Base-by-base conservation (phyloP, 2,113 vertebrate genomes). In the Ivindomyrus marchei region DNA sequence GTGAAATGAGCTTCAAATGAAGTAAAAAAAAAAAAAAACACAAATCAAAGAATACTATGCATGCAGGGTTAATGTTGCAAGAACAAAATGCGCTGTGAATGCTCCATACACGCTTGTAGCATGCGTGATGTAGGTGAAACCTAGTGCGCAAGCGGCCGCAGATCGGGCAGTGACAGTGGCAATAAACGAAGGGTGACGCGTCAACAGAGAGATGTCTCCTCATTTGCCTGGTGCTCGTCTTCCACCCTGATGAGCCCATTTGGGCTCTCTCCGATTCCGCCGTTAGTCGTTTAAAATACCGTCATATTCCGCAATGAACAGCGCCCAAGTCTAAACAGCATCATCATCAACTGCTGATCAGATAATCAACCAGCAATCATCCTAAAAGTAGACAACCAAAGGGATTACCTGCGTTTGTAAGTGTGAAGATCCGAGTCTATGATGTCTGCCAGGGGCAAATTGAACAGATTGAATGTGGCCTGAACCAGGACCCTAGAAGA, bases 371-470 rank as follows among this genome's bases (percentile, higher is more conserved):
- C 27, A 77, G 11, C 13, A 15, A 77, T 39, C 70, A 77, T 77
- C 15, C 36, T 42, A 2, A 36, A 36, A 39, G 70, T 17, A 39
- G 70, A 77, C 70, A 36, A 24, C 8, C 47, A 46, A 31, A 56
- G 52, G 7, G 50, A 8, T 90, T 95, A 98, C 97, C 96, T 97
- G 92, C 95, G 93, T 56, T 96, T 97, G 94, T 97, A 94, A 90
- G 94, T 97, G 88, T 96, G 93, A 90, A 97, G 91, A 94, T 98
- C 97, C 84, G 94, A 95, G 93, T 98, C 96, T 6, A 98, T 93
- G 92, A 98, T 97, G 92, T 98, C 98, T 91, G 97, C 97, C 94
- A 98, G 92, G 42, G 97, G 97, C 92, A 98, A 93, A 85, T 96
- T 95, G 93, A 99, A 98, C 80, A 98, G 95, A 93, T 97, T 98